A percentile compares a stretch with the other conserved stretches of the same genome.
These are phyloP conservation scores for Myotis pilosus DNA, from an alignment of 2,797 vertebrate species.

Conservation along the genomic window DNA sequence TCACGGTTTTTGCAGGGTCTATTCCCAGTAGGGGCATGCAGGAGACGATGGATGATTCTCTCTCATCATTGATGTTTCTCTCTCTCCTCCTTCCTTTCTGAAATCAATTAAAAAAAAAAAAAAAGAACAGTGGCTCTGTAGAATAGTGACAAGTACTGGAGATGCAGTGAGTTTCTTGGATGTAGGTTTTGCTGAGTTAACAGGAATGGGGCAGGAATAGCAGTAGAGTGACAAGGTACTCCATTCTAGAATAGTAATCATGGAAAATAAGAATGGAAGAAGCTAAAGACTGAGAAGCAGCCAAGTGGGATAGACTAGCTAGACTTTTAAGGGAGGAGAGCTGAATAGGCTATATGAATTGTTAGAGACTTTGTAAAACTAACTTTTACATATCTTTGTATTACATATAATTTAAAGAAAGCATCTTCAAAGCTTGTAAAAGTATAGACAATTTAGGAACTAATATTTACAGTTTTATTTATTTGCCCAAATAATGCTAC, in stretches of 20 bases:
- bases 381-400: not conserved
- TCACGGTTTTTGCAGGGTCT: too few species aligned
- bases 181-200: not conserved
- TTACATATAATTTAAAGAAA: not conserved
- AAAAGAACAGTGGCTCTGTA: too few species aligned
- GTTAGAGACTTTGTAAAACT: slow-evolving; percentile 18
- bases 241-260: not conserved
- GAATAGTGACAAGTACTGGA: not conserved
- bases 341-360: not conserved
- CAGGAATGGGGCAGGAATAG: not conserved
- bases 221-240: not conserved
- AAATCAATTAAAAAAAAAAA: too few species aligned
- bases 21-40: too few species aligned
- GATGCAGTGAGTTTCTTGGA: not conserved
- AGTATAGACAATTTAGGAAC: not conserved
- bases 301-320: not conserved
- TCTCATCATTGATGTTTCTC: too few species aligned
- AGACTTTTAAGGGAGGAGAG: not conserved
- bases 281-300: not conserved
- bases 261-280: not conserved
- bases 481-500: not conserved
- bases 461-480: not conserved
- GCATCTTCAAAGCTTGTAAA: not conserved
- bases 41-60: too few species aligned
- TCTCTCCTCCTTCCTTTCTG: too few species aligned